phyloP scores from a whole-genome alignment of 2,113 vertebrate genomes.

The Calonectris borealis region DNA sequence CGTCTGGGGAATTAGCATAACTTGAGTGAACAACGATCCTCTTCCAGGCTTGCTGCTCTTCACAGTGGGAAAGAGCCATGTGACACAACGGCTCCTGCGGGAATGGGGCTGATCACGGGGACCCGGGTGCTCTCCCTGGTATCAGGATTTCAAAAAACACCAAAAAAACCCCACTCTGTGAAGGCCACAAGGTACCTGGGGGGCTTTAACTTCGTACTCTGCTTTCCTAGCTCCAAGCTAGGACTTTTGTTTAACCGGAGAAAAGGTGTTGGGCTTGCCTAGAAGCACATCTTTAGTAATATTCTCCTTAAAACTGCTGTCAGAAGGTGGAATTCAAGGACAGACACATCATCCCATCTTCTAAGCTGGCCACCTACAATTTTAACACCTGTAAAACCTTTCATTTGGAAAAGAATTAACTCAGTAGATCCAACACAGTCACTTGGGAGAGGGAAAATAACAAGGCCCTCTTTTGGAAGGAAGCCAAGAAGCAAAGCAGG shows the following conservation, averaged over 20 bases:
- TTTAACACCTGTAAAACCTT: neutral
- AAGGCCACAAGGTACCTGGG: neutral
- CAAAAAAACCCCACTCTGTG: neutral
- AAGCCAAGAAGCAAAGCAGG: neutral
- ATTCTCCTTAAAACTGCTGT: neutral
- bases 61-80: neutral
- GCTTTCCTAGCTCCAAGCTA: neutral
- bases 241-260: neutral
- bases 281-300: neutral
- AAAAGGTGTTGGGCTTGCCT: neutral
- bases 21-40: neutral
- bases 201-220: neutral
- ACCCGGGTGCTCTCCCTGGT: neutral
- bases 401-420: neutral
- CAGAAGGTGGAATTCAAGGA: neutral
- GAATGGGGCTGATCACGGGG: neutral
- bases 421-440: accelerated
- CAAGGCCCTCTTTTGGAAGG: neutral
- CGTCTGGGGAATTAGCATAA: neutral
- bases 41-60: neutral
- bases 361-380: neutral
- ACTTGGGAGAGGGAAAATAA: neutral
- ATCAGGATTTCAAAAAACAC: neutral
- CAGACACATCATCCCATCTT: neutral
- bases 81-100: neutral